Conservation (phyloP, 1,140 invertebrate species). For the Drosophila varians region DNA sequence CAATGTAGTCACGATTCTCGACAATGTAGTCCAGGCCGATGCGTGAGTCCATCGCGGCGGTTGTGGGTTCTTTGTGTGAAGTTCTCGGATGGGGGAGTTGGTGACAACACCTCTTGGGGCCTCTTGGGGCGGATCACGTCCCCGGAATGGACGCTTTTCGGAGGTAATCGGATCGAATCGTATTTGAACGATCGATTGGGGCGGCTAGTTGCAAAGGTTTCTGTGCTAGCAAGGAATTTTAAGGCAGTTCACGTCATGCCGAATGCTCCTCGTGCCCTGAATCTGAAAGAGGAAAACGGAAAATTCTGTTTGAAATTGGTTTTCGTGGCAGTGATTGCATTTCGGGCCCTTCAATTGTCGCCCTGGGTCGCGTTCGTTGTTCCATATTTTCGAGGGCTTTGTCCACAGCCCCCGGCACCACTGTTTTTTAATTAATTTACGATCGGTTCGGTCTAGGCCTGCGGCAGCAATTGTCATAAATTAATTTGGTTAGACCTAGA, state of each 20-base stretch:
- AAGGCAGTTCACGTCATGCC: conserved; percentile 71
- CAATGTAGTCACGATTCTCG: conserved; percentile 95
- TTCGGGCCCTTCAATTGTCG: conserved; percentile 53
- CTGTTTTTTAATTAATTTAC: conserved; percentile 72
- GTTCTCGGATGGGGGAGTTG: neutral
- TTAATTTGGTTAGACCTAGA: conserved; percentile 41
- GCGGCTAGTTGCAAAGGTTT: conserved; percentile 57
- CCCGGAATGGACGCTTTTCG: conserved; percentile 20
- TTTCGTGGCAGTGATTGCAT: conserved; percentile 45
- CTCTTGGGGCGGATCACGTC: conserved; percentile 21
- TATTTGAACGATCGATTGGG: conserved; percentile 52
- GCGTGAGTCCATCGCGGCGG: conserved; percentile 90
- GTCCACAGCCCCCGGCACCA: neutral
- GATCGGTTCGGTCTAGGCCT: conserved; percentile 42
- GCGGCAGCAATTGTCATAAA: conserved; percentile 52
- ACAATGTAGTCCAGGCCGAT: conserved; percentile 97
- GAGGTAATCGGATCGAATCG: conserved; percentile 37
- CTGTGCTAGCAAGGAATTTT: conserved; percentile 59
- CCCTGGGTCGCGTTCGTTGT: conserved; percentile 47
- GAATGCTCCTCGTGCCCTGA: conserved; percentile 59
- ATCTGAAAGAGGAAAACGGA: conserved; percentile 51
- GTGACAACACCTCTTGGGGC: neutral
- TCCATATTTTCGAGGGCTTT: conserved; percentile 51
- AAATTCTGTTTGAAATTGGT: conserved; percentile 36
- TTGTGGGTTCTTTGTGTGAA: conserved; percentile 7